phyloP scores from a whole-genome alignment of 2,797 vertebrate genomes.

The Coreius guichenoti region DNA sequence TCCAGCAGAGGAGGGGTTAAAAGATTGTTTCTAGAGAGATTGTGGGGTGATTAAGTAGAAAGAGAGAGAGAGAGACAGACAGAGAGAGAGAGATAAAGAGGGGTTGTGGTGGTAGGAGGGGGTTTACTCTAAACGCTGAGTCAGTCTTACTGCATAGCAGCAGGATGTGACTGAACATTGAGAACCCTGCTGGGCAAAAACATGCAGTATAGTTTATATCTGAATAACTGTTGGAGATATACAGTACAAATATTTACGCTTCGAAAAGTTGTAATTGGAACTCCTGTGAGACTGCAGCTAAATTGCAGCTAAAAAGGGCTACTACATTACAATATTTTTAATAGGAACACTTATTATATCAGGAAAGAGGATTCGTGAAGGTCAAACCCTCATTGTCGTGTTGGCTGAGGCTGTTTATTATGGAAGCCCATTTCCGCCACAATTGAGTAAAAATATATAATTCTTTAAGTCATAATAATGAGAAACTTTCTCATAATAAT shows the following conservation, averaged over 20 bases:
- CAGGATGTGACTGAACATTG: conserved; percentile 65
- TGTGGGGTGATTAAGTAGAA: conserved; percentile 45
- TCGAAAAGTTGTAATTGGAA: not conserved
- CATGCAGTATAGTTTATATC: conserved; percentile 29
- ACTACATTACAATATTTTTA: not conserved
- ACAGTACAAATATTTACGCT: conserved; percentile 1
- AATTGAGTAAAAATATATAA: too few species aligned
- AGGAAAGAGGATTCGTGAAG: not conserved
- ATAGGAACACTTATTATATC: not conserved
- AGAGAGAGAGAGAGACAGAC: conserved; percentile 38
- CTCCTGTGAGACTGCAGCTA: not conserved
- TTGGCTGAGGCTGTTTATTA: not conserved
- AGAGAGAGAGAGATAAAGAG: conserved; percentile 39
- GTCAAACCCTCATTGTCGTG: not conserved
- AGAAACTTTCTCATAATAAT: too few species aligned
- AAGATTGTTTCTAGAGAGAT: conserved; percentile 39
- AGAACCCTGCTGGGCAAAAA: conserved; percentile 27
- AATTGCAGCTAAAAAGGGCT: not conserved
- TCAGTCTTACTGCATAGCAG: conserved; percentile 76
- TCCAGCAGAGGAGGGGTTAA: conserved; percentile 25
- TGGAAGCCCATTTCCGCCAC: too few species aligned
- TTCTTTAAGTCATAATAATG: too few species aligned
- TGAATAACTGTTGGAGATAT: conserved; percentile 13
- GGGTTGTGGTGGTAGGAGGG: conserved; percentile 43
- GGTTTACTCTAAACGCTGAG: conserved; percentile 71